These are phyloP conservation scores for Umimayanthus kanabou DNA, from an alignment of 92 coral and sea anemone genomes.

Conservation along the genomic window DNA sequence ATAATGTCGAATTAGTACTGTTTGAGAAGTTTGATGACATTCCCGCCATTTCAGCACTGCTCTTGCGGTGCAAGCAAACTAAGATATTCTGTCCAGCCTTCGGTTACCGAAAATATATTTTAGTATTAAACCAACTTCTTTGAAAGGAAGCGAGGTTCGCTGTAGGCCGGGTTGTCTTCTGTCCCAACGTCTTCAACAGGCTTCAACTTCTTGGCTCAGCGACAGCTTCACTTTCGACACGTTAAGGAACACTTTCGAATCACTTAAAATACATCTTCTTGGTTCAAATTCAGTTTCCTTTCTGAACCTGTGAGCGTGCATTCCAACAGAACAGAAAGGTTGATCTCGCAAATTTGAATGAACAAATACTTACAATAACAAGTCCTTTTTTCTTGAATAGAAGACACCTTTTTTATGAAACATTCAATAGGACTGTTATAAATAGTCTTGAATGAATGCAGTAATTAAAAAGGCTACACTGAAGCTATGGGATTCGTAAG, in stretches of 20 bases:
- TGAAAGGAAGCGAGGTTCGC: background rate
- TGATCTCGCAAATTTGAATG: background rate
- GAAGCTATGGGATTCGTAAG: background rate
- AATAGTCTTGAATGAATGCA: background rate
- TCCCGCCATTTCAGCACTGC: background rate
- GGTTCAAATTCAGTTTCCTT: background rate
- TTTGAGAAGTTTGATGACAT: background rate
- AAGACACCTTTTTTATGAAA: background rate
- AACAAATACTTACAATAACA: too few relatives aligned
- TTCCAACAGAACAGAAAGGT: background rate
- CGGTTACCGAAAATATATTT: background rate
- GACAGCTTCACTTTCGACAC: background rate
- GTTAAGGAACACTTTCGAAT: background rate
- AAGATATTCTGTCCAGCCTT: background rate
- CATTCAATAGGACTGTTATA: background rate
- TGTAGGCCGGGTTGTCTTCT: background rate
- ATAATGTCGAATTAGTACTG: background rate
- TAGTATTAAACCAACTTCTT: background rate
- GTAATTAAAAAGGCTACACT: background rate
- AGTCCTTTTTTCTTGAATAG: background rate
- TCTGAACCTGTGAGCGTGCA: background rate
- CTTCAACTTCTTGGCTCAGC: background rate
- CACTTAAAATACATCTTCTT: background rate
- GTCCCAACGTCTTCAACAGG: background rate
- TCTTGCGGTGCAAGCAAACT: background rate